Base-by-base conservation (phyloP, 2,888 invertebrate species). In the Aelia acuminata region DNA sequence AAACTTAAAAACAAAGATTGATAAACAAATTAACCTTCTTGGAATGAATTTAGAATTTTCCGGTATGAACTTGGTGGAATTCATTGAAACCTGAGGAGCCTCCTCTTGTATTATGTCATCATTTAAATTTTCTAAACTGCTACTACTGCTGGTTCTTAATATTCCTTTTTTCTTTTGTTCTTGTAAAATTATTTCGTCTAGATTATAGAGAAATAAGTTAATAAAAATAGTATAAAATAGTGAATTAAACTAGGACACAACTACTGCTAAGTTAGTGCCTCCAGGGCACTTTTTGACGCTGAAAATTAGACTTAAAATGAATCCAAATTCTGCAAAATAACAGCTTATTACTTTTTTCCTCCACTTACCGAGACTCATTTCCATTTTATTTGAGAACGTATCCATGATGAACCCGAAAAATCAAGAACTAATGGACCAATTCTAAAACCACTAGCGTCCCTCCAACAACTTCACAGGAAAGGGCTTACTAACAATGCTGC, bases 151-250 rank as follows among this genome's bases (percentile, higher is more conserved):
- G 43, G 80, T 80, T 80, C 80, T 80, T 47, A 80, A 80, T 13
- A 80, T 80, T 2, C 80, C 80, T n/a, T 80, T 80, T 47, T 80
- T 80, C 43, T 80, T 80, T 10, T 80, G 80, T 47, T 80, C 80
- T 80, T 80, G 80, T 80, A 80, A 80, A 43, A 80, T 80, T n/a
- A 80, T 80, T 43, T 80, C 80, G n/a, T 80, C 80, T 80, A 47
- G 11, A n/a, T n/a, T n/a, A n/a, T n/a, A n/a, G n/a, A n/a, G n/a
- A n/a, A n/a, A n/a, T n/a, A n/a, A n/a, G n/a, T n/a, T n/a, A n/a
- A n/a, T n/a, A n/a, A n/a, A n/a, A n/a, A n/a, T n/a, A n/a, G n/a
- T n/a, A n/a, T n/a, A n/a, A n/a, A n/a, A n/a, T n/a, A n/a, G n/a
- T n/a, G n/a, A n/a, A n/a, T n/a, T n/a, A n/a, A n/a, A n/a, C n/a